Base-by-base conservation (phyloP, 2,888 invertebrate species). In the Ypsolopha scabrella region DNA sequence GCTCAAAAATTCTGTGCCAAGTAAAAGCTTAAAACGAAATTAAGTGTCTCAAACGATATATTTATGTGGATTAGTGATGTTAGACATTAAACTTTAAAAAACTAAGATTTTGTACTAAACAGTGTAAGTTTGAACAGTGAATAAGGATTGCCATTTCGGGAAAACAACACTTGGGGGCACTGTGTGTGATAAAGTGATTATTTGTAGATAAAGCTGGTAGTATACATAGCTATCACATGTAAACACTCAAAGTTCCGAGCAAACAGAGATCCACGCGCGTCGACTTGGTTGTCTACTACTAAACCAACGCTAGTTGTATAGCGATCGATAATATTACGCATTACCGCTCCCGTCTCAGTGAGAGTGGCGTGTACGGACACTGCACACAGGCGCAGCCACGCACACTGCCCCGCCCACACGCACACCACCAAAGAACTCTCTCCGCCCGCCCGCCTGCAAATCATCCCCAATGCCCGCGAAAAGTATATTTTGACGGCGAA, bases 261-360 rank as follows among this genome's bases (percentile, higher is more conserved):
- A 43, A 47, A 36, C 37, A 73, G 72, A 72, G 73, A 76, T 72
- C 70, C 71, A 70, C 63, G 59, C 68, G 71, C 68, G 70, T 60
- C 59, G 45, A 39, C 48, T 8, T 67, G 64, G 59, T 56, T 62
- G 69, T 66, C 65, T 75, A 74, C 72, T 66, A 72, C 75, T 41
- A 44, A 52, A n/a, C 13, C 41, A 14, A 49, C 49, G 48, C 48
- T 71, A 75, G 75, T 80, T 79, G 73, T 82, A 83, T 81, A 71
- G 69, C 75, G 86, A 87, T 87, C 87, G 85, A 87, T 87, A 87
- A 71, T 80, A 86, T 81, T 85, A 87, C 87, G 87, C 86, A 80
- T 83, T 85, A 85, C 78, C 52, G 51, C 54, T 70, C 70, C 48
- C 69, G 72, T 70, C 75, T 71, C 57, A 56, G 59, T 56, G 57